phyloP scores from a whole-genome alignment of 2,888 invertebrate species.

The Noctua janthe region DNA sequence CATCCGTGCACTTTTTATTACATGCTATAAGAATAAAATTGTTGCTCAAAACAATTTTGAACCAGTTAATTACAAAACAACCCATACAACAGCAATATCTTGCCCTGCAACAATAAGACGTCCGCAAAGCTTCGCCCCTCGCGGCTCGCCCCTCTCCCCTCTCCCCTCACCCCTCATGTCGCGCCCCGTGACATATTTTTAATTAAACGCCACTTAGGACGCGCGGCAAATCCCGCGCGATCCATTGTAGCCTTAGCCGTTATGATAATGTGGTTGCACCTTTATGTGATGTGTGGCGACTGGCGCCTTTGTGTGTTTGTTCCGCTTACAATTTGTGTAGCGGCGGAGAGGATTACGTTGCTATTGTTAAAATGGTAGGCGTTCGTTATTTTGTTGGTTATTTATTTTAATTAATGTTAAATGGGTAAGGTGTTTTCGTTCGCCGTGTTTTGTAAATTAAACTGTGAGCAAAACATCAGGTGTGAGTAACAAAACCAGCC shows the following conservation, averaged over 20 bases:
- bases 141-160: not conserved
- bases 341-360: conserved; percentile 57
- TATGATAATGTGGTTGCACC: conserved; percentile 64
- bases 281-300: conserved; percentile 57
- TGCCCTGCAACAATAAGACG: conserved; percentile 58
- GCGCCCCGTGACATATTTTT: conserved; percentile 83
- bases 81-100: conserved; percentile 27
- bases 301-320: conserved; percentile 50
- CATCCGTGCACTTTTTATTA: not conserved
- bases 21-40: not conserved
- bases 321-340: conserved; percentile 53
- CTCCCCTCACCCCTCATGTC: conserved; percentile 37
- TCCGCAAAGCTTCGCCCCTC: conserved; percentile 38
- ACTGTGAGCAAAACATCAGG: not conserved
- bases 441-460: not conserved
- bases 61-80: conserved; percentile 34
- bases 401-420: conserved; percentile 19
- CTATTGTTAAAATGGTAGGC: conserved; percentile 56
- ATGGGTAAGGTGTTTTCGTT: not conserved
- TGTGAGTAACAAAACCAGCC: not conserved
- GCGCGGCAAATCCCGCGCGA: conserved; percentile 59
- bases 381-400: conserved; percentile 41
- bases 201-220: conserved; percentile 85
- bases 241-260: conserved; percentile 55
- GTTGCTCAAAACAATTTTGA: not conserved